Conservation (phyloP, 2,113 vertebrate genomes). For the Nothobranchius furzeri region DNA sequence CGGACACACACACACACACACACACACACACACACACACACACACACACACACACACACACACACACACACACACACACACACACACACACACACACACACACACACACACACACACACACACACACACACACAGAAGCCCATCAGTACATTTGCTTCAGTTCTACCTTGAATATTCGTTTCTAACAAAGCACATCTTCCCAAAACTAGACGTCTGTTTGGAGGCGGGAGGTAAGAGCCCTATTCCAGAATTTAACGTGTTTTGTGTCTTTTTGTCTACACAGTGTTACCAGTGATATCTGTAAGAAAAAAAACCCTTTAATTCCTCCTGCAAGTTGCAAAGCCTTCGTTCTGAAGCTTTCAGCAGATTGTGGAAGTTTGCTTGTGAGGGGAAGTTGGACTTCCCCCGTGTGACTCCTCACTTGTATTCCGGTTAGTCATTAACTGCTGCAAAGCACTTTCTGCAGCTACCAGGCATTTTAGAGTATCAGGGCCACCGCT, state of each 20-base stretch:
- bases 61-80: slow-evolving; percentile 5
- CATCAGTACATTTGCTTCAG: slow-evolving; percentile 44
- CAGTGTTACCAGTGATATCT: not conserved
- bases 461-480: slow-evolving; percentile 16
- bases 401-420: slow-evolving; percentile 17
- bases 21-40: slow-evolving; percentile 14
- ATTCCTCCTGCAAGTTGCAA: slow-evolving; percentile 5
- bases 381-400: slow-evolving; percentile 21
- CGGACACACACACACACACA: not conserved
- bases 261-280: slow-evolving; percentile 33
- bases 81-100: slow-evolving; percentile 10
- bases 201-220: slow-evolving; percentile 14
- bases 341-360: slow-evolving; percentile 7
- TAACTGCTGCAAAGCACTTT: slow-evolving; percentile 12
- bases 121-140: not conserved
- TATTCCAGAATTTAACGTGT: slow-evolving; percentile 31
- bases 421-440: slow-evolving; percentile 16
- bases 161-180: slow-evolving; percentile 28
- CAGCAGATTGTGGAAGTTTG: slow-evolving; percentile 25
- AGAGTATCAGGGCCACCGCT: slow-evolving; percentile 9
- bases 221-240: slow-evolving; percentile 16
- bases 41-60: not conserved
- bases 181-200: slow-evolving; percentile 34
- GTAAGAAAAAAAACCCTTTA: not conserved
- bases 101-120: not conserved